Evolutionary conservation across 2,113 vertebrate species (phyloP).

Genomic region (Pollimyrus isidori): DNA sequence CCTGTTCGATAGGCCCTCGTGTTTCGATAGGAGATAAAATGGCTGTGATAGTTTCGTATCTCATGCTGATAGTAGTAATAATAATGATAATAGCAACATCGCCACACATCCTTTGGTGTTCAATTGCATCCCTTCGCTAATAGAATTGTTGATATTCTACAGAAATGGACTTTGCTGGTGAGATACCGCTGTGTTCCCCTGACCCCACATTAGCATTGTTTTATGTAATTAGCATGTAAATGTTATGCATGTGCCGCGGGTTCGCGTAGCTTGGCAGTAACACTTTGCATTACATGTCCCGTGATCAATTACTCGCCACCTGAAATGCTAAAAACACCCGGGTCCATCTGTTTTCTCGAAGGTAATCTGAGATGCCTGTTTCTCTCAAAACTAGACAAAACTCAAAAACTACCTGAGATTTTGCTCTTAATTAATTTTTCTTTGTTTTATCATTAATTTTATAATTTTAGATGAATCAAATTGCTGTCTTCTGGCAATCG

Average conservation of each 20-base stretch:
- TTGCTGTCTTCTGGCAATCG: not conserved
- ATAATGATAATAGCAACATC: not conserved
- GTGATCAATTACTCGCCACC: slow-evolving; percentile 30
- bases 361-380: slow-evolving; percentile 29
- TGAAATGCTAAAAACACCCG: slow-evolving; percentile 20
- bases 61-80: not conserved
- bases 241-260: slow-evolving; percentile 17
- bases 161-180: slow-evolving; percentile 31
- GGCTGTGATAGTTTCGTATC: not conserved
- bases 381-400: slow-evolving; percentile 15
- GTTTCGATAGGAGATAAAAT: not conserved
- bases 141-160: slow-evolving; percentile 30
- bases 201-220: slow-evolving; percentile 30
- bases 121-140: slow-evolving; percentile 32
- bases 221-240: slow-evolving; percentile 39
- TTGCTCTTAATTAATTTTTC: slow-evolving; percentile 6
- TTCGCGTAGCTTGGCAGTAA: slow-evolving; percentile 11
- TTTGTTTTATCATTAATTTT: slow-evolving; percentile 14
- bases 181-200: slow-evolving; percentile 24
- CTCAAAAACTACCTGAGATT: slow-evolving; percentile 23
- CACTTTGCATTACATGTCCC: slow-evolving; percentile 13
- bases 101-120: slow-evolving; percentile 23
- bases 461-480: not conserved
- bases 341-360: slow-evolving; percentile 23
- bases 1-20: not conserved